Percentiles rank a stretch among this genome's conserved stretches.
Conservation (phyloP, 1,140 invertebrate species). For the Diabrotica undecimpunctata region DNA sequence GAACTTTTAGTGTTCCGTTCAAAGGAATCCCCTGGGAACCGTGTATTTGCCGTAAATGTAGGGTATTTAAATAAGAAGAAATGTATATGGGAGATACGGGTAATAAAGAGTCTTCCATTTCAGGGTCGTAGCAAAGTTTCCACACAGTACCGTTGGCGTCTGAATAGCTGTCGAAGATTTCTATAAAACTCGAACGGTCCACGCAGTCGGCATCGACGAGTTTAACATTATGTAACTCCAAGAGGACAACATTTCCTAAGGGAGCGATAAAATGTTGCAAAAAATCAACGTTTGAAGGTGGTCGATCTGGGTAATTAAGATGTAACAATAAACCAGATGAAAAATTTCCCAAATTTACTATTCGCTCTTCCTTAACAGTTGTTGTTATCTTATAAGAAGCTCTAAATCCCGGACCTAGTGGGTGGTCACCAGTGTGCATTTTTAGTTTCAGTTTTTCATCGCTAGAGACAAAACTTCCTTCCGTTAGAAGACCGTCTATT, state of each 20-base stretch:
- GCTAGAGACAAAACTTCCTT: constrained; percentile 56
- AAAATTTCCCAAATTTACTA: constrained; percentile 42
- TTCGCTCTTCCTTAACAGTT: constrained; percentile 39
- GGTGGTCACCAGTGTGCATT: constrained; percentile 56
- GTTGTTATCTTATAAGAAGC: constrained; percentile 56
- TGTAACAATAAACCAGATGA: constrained; percentile 49
- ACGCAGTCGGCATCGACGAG: constrained; percentile 46
- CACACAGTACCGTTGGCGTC: constrained; percentile 63
- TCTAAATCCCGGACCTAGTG: constrained; percentile 56
- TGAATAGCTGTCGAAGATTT: constrained; percentile 63
- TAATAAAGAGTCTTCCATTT: constrained; percentile 38
- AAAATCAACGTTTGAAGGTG: constrained; percentile 52
- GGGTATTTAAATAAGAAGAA: constrained; percentile 59
- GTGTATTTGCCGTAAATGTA: constrained; percentile 54
- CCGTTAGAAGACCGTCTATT: constrained; percentile 50
- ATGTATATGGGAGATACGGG: constrained; percentile 53
- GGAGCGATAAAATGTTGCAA: constrained; percentile 56
- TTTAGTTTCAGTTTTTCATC: constrained; percentile 55
- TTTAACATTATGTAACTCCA: constrained; percentile 51
- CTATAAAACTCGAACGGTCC: constrained; percentile 50
- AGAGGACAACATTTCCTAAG: constrained; percentile 54
- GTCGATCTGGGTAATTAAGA: constrained; percentile 55
- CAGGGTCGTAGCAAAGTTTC: constrained; percentile 56
- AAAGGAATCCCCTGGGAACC: constrained; percentile 49
- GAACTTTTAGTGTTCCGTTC: constrained; percentile 52